A percentile compares a stretch with the other conserved stretches of the same genome.
These are phyloP conservation scores for Deladenus siricidicola DNA, from an alignment of 2,888 invertebrate species.

Conservation along the genomic window DNA sequence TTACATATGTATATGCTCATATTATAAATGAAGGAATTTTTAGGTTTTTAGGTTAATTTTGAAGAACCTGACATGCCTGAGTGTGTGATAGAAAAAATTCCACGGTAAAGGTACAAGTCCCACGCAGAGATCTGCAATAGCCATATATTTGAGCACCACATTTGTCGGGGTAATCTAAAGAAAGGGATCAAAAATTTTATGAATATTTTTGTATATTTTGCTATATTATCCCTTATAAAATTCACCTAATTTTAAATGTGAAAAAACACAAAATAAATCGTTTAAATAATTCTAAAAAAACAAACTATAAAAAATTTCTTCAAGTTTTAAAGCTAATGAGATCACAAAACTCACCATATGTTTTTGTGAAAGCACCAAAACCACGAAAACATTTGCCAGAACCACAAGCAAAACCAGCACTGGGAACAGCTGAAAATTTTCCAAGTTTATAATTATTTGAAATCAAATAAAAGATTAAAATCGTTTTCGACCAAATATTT, in stretches of 20 bases:
- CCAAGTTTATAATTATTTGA: too few species aligned
- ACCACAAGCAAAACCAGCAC: conserved; percentile 76
- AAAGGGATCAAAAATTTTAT: too few species aligned
- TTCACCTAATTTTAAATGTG: too few species aligned
- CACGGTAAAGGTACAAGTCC: conserved; percentile 81
- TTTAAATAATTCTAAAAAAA: too few species aligned
- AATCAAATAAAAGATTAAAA: too few species aligned
- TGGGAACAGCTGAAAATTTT: conserved; percentile 56
- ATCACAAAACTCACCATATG: conserved; percentile 70
- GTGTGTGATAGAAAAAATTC: conserved; percentile 61
- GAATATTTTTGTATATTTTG: too few species aligned
- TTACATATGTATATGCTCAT: conserved; percentile 6
- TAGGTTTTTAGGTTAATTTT: not conserved
- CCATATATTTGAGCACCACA: conserved; percentile 66
- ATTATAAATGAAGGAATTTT: conserved; percentile 22
- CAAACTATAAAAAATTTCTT: too few species aligned
- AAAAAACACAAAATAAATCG: too few species aligned
- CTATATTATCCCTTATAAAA: too few species aligned
- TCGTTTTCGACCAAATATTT: too few species aligned
- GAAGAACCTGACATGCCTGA: not conserved
- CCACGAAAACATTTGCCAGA: conserved; percentile 81
- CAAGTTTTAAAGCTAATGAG: too few species aligned
- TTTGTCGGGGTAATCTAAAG: conserved; percentile 42
- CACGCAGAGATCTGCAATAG: conserved; percentile 85
- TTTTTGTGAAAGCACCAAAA: conserved; percentile 75